Evolutionary conservation across 2,888 invertebrate species (phyloP).

Genomic region (Parasteatoda lunata): DNA sequence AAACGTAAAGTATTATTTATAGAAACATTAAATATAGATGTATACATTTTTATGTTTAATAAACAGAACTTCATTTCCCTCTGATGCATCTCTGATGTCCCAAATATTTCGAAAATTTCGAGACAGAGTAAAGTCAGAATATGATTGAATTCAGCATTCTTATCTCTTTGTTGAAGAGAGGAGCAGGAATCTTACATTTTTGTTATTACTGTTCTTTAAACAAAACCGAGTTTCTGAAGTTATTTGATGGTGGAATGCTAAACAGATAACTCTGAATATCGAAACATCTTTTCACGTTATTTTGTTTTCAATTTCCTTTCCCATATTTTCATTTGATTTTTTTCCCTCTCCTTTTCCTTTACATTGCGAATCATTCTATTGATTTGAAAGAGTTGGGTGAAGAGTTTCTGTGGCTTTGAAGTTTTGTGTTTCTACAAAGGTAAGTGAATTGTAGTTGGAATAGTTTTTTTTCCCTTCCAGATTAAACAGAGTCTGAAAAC

Average conservation of each 20-base stretch:
- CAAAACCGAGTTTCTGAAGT: conserved; percentile 25
- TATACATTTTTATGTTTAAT: too few species aligned
- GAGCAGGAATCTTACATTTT: background rate
- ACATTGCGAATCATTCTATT: too few species aligned
- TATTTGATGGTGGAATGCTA: conserved; percentile 44
- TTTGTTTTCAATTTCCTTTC: conserved; percentile 12
- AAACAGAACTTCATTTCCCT: background rate
- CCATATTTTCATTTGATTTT: conserved; percentile 30
- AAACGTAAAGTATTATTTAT: too few species aligned
- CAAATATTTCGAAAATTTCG: background rate
- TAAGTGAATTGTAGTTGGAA: too few species aligned
- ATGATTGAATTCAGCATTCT: conserved; percentile 21
- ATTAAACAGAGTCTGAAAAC: too few species aligned
- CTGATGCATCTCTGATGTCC: background rate
- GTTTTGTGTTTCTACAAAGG: too few species aligned
- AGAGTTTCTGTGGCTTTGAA: too few species aligned
- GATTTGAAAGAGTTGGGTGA: too few species aligned
- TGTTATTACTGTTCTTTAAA: background rate
- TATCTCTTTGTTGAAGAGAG: conserved; percentile 24
- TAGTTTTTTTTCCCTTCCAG: too few species aligned
- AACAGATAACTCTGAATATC: conserved; percentile 39
- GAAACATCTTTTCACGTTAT: conserved; percentile 28
- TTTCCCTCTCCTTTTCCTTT: background rate
- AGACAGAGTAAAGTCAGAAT: background rate
- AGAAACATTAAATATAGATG: too few species aligned